phyloP scores from a whole-genome alignment of 1,140 invertebrate species.

The Linepithema humile region DNA sequence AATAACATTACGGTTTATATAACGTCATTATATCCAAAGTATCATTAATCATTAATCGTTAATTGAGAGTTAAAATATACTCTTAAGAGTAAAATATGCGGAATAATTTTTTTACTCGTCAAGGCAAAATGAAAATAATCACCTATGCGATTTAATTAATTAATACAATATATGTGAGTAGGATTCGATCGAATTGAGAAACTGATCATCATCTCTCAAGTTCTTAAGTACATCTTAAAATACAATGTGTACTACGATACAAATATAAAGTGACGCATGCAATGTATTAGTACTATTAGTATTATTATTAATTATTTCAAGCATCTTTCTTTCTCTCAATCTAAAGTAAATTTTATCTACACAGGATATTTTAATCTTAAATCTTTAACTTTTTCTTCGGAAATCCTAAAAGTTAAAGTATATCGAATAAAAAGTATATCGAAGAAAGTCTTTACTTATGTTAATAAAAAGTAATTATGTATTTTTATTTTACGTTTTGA shows the following conservation, averaged over 20 bases:
- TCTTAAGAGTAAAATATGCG: neutral
- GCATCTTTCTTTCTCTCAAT: neutral
- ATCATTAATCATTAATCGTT: too few relatives aligned
- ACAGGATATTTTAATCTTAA: neutral
- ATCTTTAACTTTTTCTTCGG: neutral
- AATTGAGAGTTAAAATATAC: too few relatives aligned
- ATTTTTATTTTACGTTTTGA: neutral
- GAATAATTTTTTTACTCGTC: neutral
- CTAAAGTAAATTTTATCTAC: neutral
- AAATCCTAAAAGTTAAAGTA: neutral
- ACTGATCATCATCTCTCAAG: neutral
- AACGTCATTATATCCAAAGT: neutral
- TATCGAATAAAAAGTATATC: neutral
- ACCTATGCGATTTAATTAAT: neutral
- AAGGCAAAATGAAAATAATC: neutral
- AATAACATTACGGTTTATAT: neutral
- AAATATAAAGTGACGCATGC: constrained; percentile 22
- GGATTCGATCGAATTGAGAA: neutral
- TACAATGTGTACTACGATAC: neutral
- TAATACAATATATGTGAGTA: neutral
- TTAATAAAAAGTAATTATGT: neutral
- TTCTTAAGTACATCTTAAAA: neutral
- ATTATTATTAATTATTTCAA: constrained; percentile 25
- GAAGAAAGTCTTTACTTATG: neutral
- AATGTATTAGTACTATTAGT: constrained; percentile 10